phyloP scores from a whole-genome alignment of 23 tunicate species.

The Halocynthia aurantium region DNA sequence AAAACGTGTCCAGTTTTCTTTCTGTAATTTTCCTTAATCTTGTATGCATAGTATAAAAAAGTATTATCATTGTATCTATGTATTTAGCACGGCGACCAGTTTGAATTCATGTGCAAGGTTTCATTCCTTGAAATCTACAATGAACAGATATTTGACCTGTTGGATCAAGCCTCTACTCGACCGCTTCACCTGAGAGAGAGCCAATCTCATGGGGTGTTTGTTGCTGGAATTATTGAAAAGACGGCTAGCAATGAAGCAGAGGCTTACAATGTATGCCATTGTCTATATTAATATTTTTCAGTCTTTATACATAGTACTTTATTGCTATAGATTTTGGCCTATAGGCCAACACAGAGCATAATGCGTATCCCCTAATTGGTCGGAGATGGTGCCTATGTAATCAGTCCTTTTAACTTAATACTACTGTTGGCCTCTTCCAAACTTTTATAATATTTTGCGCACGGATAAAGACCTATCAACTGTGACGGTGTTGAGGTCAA shows the following conservation, averaged over 20 bases:
- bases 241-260: slow-evolving; percentile 29
- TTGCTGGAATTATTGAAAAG: slow-evolving; percentile 43
- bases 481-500: too few relatives aligned
- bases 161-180: slow-evolving; percentile 22
- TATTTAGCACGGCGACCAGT: slow-evolving; percentile 47
- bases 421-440: neutral
- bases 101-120: slow-evolving; percentile 44
- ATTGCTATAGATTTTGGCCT: too few relatives aligned
- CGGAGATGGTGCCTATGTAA: too few relatives aligned
- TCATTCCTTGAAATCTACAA: slow-evolving; percentile 79
- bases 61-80: slow-evolving; percentile 5
- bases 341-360: too few relatives aligned
- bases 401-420: too few relatives aligned
- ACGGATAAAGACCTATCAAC: neutral
- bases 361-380: too few relatives aligned
- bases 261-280: slow-evolving; percentile 36
- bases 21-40: neutral
- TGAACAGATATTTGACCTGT: slow-evolving; percentile 68
- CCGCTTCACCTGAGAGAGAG: slow-evolving; percentile 52
- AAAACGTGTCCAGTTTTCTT: too few relatives aligned
- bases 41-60: neutral
- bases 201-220: slow-evolving; percentile 44
- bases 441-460: neutral
- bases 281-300: too few relatives aligned
- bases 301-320: too few relatives aligned